Conservation (phyloP, 2,888 invertebrate species). For the Chalcosyrphus nemorum region DNA sequence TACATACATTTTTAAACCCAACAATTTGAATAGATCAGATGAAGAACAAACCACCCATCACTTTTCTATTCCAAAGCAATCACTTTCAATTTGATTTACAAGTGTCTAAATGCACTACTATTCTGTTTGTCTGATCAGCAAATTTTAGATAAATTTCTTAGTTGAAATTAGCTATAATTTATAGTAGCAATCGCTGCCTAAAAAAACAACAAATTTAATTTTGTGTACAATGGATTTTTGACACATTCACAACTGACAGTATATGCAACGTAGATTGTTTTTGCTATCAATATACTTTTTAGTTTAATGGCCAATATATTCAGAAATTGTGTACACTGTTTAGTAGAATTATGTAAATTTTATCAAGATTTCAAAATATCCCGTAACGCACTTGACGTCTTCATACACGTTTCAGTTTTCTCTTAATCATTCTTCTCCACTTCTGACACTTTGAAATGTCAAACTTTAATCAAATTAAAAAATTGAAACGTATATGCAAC, state of each 20-base stretch:
- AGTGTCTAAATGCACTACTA: constrained; percentile 48
- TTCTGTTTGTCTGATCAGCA: constrained; percentile 22
- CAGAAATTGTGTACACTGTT: neutral
- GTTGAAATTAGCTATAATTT: constrained; percentile 26
- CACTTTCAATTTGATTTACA: constrained; percentile 14
- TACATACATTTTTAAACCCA: constrained; percentile 43
- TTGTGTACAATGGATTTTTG: constrained; percentile 21
- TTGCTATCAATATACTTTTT: neutral
- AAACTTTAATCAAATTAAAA: neutral
- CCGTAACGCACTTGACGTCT: neutral
- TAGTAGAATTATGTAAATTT: neutral
- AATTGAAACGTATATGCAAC: neutral
- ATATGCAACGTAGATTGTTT: neutral
- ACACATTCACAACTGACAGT: neutral
- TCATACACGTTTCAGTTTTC: neutral
- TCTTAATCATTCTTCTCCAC: neutral
- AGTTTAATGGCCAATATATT: neutral
- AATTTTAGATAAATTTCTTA: constrained; percentile 21
- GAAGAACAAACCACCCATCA: neutral
- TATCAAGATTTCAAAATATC: neutral
- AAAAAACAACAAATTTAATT: neutral
- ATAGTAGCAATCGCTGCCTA: constrained; percentile 14
- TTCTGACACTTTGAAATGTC: neutral
- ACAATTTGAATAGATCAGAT: neutral
- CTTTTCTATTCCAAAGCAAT: neutral